Percentiles rank a stretch among this genome's conserved stretches.
Conservation (phyloP, 2,888 invertebrate genomes). For the Ectemnius continuus region DNA sequence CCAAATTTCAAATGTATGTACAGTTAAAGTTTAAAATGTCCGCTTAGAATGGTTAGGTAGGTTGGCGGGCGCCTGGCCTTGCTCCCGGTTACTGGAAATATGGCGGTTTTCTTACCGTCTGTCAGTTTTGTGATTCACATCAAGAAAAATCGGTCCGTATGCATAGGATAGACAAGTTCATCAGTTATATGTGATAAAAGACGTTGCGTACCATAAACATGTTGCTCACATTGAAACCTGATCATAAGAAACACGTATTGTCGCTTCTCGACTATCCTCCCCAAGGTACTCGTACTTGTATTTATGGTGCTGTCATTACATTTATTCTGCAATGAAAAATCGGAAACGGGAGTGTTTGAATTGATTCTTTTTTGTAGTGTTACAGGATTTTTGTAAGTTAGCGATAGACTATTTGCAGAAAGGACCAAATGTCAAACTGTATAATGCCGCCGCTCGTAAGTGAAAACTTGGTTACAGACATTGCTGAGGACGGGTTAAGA, state of each 20-base stretch:
- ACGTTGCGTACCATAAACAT: constrained; percentile 32
- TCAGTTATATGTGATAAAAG: constrained; percentile 7
- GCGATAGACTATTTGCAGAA: constrained; percentile 84
- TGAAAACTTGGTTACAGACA: not conserved
- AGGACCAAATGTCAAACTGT: constrained; percentile 83
- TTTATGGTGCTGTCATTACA: constrained; percentile 70
- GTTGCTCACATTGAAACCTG: constrained; percentile 77
- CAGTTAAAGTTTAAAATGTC: not conserved
- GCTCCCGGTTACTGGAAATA: constrained; percentile 4
- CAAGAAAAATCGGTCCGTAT: no score
- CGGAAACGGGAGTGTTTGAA: no score
- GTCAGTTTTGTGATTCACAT: no score
- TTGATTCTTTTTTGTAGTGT: constrained; percentile 78
- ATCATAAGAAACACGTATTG: constrained; percentile 81
- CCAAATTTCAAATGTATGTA: no score
- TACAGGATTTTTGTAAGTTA: constrained; percentile 86
- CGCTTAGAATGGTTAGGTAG: not conserved
- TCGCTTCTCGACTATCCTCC: constrained; percentile 79
- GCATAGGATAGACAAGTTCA: not conserved
- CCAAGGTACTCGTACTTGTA: constrained; percentile 76
- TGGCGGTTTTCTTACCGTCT: constrained; percentile 16
- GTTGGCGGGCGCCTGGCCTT: not conserved
- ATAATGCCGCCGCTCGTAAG: constrained; percentile 82
- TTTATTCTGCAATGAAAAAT: constrained; percentile 61
- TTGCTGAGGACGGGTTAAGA: not conserved